A percentile compares a stretch with the other conserved stretches of the same genome.
Conservation (phyloP, 2,113 vertebrate species). For the Scalopus aquaticus region DNA sequence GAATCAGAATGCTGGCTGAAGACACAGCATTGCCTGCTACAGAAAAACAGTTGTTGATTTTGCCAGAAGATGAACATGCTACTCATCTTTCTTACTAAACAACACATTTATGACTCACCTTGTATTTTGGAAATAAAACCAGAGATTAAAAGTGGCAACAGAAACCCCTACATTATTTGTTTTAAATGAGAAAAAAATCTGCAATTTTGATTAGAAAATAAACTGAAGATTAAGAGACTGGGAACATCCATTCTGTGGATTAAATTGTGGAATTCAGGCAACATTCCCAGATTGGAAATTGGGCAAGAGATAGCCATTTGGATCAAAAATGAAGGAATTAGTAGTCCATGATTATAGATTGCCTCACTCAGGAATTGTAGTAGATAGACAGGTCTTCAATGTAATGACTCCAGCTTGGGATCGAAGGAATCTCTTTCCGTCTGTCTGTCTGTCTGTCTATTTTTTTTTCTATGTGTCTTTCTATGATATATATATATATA, state of each 20-base stretch:
- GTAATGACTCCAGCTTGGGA: neutral
- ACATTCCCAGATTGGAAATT: conserved; percentile 50
- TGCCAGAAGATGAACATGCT: neutral
- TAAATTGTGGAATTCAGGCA: conserved; percentile 48
- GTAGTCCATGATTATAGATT: neutral
- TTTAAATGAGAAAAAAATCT: neutral
- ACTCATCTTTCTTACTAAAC: neutral
- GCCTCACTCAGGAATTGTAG: neutral
- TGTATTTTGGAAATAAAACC: conserved; percentile 28
- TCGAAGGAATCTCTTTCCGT: neutral
- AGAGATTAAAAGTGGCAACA: neutral
- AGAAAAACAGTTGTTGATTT: neutral
- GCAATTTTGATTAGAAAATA: conserved; percentile 39
- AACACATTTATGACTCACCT: neutral
- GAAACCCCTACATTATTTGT: neutral
- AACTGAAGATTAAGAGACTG: conserved; percentile 9
- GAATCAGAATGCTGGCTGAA: neutral
- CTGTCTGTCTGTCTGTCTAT: no score
- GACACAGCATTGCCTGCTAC: no score
- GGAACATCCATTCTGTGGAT: neutral
- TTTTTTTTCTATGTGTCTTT: neutral
- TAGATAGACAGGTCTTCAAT: neutral
- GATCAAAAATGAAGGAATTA: conserved; percentile 2
- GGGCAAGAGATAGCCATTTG: conserved; percentile 7
- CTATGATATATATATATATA: neutral